These are phyloP conservation scores for Acanthoscelides obtectus DNA, from an alignment of 2,888 invertebrate species.

Conservation along the genomic window DNA sequence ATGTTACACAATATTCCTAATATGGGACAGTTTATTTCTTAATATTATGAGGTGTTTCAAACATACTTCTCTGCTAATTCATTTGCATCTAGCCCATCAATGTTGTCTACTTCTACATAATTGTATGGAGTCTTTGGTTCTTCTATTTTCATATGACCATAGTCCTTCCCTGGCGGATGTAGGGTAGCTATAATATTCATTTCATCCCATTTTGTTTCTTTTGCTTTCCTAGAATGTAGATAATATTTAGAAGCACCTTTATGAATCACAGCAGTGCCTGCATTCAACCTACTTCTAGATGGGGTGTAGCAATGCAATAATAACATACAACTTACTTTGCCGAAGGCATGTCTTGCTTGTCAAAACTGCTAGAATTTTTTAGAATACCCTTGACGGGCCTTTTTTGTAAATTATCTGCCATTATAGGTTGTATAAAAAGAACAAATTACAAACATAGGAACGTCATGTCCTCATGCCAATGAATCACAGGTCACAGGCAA, in stretches of 20 bases:
- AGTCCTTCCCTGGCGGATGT: slow-evolving; percentile 97
- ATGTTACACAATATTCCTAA: not conserved
- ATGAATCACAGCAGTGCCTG: not conserved
- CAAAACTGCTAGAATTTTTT: slow-evolving; percentile 89
- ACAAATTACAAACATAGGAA: not conserved
- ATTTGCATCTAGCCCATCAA: slow-evolving; percentile 64
- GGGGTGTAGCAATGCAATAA: slow-evolving; percentile 1
- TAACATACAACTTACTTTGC: slow-evolving; percentile 25
- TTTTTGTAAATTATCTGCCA: slow-evolving; percentile 78
- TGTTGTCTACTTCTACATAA: slow-evolving; percentile 54
- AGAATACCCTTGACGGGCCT: slow-evolving; percentile 86
- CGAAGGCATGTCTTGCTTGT: slow-evolving; percentile 51
- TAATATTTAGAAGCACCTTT: not conserved
- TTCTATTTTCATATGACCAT: slow-evolving; percentile 98
- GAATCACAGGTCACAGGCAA: not conserved
- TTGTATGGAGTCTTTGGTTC: slow-evolving; percentile 96
- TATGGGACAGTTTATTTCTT: not conserved
- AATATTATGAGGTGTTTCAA: not conserved
- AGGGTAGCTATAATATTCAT: slow-evolving; percentile 97
- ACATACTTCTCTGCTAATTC: slow-evolving; percentile 72
- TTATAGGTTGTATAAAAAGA: slow-evolving; percentile 31
- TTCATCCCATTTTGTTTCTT: slow-evolving; percentile 89
- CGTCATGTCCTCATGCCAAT: not conserved
- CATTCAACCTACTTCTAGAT: not conserved
- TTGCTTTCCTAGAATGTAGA: slow-evolving; percentile 38